Conservation (phyloP, 2,113 vertebrate genomes). For the Gambusia affinis region DNA sequence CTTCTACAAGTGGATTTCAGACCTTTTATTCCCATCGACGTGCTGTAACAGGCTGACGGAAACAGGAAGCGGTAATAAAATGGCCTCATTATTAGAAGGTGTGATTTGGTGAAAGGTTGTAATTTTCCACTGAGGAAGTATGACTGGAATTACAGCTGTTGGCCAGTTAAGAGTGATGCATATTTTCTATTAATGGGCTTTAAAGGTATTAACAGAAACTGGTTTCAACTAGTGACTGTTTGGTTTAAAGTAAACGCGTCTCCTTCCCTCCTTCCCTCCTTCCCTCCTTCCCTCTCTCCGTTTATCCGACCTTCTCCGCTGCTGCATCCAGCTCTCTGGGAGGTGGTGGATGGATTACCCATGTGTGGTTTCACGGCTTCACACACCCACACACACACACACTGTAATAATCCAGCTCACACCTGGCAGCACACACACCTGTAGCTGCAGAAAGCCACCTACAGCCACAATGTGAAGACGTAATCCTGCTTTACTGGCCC, state of each 20-base stretch:
- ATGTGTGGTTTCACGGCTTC: conserved; percentile 55
- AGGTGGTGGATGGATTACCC: conserved; percentile 65
- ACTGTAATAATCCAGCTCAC: conserved; percentile 34
- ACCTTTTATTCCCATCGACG: not conserved
- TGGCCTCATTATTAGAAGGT: not conserved
- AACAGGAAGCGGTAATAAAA: not conserved
- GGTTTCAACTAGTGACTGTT: not conserved
- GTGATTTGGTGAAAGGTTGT: not conserved
- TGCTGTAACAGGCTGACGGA: not conserved
- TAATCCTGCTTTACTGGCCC: conserved; percentile 48
- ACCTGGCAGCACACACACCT: conserved; percentile 55
- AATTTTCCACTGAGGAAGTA: not conserved
- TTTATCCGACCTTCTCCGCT: conserved; percentile 47
- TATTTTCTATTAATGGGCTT: not conserved
- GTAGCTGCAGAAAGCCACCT: conserved; percentile 70
- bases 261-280: not conserved
- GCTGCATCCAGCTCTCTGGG: conserved; percentile 47
- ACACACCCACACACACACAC: conserved; percentile 10
- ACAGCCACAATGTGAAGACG: conserved; percentile 41
- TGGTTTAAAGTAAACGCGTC: not conserved
- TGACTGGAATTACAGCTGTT: conserved; percentile 4
- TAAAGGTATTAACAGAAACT: not conserved
- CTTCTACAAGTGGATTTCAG: not conserved
- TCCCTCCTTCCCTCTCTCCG: conserved; percentile 22
- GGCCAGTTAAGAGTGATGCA: not conserved